phyloP scores from a whole-genome alignment of 2,113 vertebrate genomes.

The Phocoena phocoena region DNA sequence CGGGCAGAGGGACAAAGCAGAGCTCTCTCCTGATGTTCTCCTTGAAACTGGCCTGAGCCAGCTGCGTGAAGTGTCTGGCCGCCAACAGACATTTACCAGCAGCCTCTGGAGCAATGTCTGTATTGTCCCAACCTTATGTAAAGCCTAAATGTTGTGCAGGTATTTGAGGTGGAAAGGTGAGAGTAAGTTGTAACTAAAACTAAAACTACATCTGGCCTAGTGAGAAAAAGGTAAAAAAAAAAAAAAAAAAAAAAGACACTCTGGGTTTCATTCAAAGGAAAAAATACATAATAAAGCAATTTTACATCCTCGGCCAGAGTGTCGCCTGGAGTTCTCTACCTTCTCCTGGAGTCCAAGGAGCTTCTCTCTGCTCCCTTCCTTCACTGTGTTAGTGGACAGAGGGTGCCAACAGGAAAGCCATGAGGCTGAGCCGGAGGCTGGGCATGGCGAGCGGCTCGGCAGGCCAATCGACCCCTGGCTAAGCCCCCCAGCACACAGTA shows the following conservation, averaged over 20 bases:
- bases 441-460: neutral
- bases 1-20: neutral
- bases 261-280: conserved; percentile 43
- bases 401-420: neutral
- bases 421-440: neutral
- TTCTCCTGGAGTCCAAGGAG: neutral
- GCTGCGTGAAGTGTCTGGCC: neutral
- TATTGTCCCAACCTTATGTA: neutral
- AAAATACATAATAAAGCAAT: neutral
- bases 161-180: conserved; percentile 6
- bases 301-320: neutral
- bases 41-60: neutral
- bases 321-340: conserved; percentile 17
- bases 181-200: conserved; percentile 37
- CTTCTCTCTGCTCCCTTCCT: neutral
- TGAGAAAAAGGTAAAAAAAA: neutral
- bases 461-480: neutral
- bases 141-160: neutral
- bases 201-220: conserved; percentile 44
- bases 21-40: conserved; percentile 23
- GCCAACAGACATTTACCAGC: neutral
- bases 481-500: accelerated
- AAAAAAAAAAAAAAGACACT: neutral
- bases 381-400: neutral
- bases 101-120: neutral